A percentile compares a stretch with the other conserved stretches of the same genome.
These are phyloP conservation scores for Argya squamiceps DNA, from an alignment of 2,797 vertebrate genomes.

Conservation along the genomic window DNA sequence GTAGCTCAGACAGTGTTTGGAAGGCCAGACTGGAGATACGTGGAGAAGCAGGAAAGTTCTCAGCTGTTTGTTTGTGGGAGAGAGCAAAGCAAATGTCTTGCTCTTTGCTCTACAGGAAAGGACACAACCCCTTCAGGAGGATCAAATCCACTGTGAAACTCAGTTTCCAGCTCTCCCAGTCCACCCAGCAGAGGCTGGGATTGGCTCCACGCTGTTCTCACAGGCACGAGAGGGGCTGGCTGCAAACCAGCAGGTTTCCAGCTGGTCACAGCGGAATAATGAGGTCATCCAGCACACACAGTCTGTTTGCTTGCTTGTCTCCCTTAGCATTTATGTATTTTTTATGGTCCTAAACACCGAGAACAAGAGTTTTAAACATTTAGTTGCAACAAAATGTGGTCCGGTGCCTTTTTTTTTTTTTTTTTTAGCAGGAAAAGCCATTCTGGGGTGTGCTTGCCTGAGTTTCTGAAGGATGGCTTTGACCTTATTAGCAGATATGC, in stretches of 20 bases:
- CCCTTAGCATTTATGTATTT: constrained; percentile 47
- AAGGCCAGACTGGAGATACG: neutral
- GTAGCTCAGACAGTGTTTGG: neutral
- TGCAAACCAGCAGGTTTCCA: neutral
- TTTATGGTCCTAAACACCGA: constrained; percentile 40
- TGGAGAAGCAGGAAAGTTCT: neutral
- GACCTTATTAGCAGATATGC: neutral
- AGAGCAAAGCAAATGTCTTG: neutral
- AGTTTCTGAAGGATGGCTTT: neutral
- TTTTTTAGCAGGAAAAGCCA: neutral
- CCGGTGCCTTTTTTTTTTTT: neutral
- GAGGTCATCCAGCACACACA: neutral
- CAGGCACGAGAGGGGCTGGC: neutral
- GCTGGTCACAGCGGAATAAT: neutral
- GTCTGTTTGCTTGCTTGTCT: neutral
- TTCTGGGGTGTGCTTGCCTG: neutral
- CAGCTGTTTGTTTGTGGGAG: neutral
- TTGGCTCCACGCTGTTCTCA: neutral
- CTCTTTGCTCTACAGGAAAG: neutral
- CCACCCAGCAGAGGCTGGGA: neutral
- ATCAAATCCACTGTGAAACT: neutral
- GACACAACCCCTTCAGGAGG: neutral
- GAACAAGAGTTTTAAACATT: constrained; percentile 50
- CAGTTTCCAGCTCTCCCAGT: neutral
- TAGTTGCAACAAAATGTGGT: neutral